Evolutionary conservation across 92 coral and sea anemone species (phyloP).

Genomic region (Zoanthus sansibaricus): DNA sequence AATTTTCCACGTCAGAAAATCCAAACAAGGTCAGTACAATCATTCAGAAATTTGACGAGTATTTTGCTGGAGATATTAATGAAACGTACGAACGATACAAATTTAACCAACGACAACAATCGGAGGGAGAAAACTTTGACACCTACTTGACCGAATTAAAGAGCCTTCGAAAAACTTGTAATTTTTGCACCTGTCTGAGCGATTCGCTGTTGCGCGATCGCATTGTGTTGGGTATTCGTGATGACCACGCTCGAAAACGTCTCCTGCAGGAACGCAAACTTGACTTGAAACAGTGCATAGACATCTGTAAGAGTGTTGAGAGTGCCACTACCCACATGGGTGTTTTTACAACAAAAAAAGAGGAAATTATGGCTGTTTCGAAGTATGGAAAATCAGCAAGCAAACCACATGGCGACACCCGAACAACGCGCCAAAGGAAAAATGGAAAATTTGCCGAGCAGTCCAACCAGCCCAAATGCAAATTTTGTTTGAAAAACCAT

Average conservation of each 20-base stretch:
- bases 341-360: slow-evolving; percentile 26
- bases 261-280: slow-evolving; percentile 1
- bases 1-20: too few relatives aligned
- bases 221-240: slow-evolving; percentile 38
- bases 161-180: slow-evolving; percentile 34
- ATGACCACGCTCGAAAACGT: slow-evolving; percentile 40
- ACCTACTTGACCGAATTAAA: slow-evolving; percentile 35
- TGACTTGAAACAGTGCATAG: too few relatives aligned
- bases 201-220: slow-evolving; percentile 47
- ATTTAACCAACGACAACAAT: slow-evolving; percentile 37
- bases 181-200: slow-evolving; percentile 53
- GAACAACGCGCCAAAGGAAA: not conserved
- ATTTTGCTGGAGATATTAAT: too few relatives aligned
- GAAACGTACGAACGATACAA: not conserved
- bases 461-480: slow-evolving; percentile 42
- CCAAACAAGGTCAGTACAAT: too few relatives aligned
- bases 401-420: not conserved
- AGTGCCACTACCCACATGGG: slow-evolving; percentile 45
- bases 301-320: too few relatives aligned
- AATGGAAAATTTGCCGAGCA: not conserved
- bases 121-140: slow-evolving; percentile 33
- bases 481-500: slow-evolving; percentile 35
- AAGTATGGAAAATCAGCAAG: slow-evolving; percentile 5
- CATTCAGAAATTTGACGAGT: too few relatives aligned
- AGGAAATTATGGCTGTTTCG: slow-evolving; percentile 39